Base-by-base conservation (phyloP, 2,888 invertebrate genomes). In the Chymomyza fuscimana region DNA sequence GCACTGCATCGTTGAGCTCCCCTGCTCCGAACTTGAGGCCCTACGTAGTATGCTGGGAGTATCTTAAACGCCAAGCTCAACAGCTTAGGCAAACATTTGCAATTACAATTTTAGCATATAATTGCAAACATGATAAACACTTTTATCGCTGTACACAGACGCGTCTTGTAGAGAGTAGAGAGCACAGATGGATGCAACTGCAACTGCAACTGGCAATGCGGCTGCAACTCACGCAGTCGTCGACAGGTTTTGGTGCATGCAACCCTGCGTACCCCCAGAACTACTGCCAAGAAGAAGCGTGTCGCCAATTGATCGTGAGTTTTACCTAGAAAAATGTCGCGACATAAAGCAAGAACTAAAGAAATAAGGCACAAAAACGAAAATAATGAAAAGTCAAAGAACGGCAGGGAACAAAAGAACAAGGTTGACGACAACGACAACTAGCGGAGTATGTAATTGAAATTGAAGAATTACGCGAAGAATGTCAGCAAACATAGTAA, bases 271-370 rank as follows among this genome's bases (percentile, higher is more conserved):
- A 66, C 70, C 70, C 61, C 64, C 58, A 7, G 32, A 5, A 32
- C 70, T 58, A 77, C 81, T 81, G 87, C 88, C 82, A 78, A 82
- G 79, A 79, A 90, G 90, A 90, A 90, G 90, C 90, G 90, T 90
- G 90, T 90, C 90, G 90, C 90, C 90, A 90, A 90, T 90, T 90
- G 90, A 88, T 89, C 90, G 90, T 90, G 90, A 90, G 90, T 84
- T 87, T 90, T 90, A 90, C 89, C 89, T 90, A 90, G 90, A 90
- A 90, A 90, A 90, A 90, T 89, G 90, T 90, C 90, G 90, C 90
- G 90, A 90, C 90, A 89, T 46, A 46, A 46, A 12, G 40, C 40
- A 46, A 32, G 7, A 32, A 32, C 32, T 9, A 32, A 32, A 46
- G 40, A 72, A 72, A 69, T 65, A 69, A 46, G 64, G 72, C 50